A percentile compares a stretch with the other conserved stretches of the same genome.
Evolutionary conservation across 1,140 invertebrate genomes (phyloP).

Genomic region (Ooceraea biroi): DNA sequence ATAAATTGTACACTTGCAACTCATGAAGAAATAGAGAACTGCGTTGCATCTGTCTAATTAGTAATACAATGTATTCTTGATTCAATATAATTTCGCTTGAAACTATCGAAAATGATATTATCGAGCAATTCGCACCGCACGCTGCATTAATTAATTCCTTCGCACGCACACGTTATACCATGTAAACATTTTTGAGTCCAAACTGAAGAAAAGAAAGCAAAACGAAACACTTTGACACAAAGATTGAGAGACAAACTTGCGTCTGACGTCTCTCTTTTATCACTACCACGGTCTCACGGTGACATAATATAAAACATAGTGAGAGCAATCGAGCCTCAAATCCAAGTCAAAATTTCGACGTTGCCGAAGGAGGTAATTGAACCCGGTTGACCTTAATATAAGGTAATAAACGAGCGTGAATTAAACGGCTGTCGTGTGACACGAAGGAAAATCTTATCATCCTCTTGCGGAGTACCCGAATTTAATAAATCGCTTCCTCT

Average conservation of each 20-base stretch:
- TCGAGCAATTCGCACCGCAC: background rate
- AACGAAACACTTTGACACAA: background rate
- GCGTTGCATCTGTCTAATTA: constrained; percentile 31
- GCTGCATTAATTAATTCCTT: background rate
- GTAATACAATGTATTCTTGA: constrained; percentile 16
- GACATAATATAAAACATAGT: constrained; percentile 66
- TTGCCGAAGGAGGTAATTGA: constrained; percentile 77
- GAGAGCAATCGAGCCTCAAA: constrained; percentile 70
- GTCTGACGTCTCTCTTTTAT: constrained; percentile 35
- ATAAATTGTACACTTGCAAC: constrained; percentile 14
- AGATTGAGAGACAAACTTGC: background rate
- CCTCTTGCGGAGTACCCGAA: constrained; percentile 20
- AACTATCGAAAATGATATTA: background rate
- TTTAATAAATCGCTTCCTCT: constrained; percentile 51
- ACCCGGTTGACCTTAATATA: constrained; percentile 79
- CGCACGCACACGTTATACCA: background rate
- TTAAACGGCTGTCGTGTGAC: constrained; percentile 57
- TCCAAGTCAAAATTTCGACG: constrained; percentile 68
- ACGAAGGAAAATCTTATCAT: constrained; percentile 22
- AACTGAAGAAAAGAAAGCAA: background rate
- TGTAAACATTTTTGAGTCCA: constrained; percentile 2
- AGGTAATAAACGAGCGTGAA: constrained; percentile 63
- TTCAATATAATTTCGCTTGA: constrained; percentile 26
- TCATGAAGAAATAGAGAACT: constrained; percentile 28
- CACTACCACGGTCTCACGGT: constrained; percentile 48